phyloP scores from a whole-genome alignment of 2,113 vertebrate genomes.

The Cranoglanis bouderius region DNA sequence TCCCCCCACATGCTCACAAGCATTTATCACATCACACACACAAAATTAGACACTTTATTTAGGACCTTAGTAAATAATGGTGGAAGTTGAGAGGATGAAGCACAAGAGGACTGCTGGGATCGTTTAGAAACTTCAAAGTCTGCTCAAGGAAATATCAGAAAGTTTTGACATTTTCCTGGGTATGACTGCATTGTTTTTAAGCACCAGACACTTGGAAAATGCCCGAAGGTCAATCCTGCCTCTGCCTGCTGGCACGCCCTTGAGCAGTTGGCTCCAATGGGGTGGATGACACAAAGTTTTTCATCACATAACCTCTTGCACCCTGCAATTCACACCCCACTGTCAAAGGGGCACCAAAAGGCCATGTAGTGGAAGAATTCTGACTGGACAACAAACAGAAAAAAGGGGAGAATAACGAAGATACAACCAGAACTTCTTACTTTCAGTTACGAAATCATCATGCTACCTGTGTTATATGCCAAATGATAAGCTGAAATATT shows the following conservation, averaged over 20 bases:
- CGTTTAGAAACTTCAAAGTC: background rate
- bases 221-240: constrained; percentile 14
- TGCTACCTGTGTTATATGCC: background rate
- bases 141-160: background rate
- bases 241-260: constrained; percentile 30
- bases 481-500: background rate
- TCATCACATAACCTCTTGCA: constrained; percentile 23
- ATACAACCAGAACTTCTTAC: background rate
- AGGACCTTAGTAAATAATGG: background rate
- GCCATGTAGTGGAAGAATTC: background rate
- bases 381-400: background rate
- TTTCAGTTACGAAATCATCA: background rate
- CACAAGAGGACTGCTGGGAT: background rate
- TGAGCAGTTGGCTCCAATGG: background rate
- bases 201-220: background rate
- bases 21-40: background rate
- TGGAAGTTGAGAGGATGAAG: background rate
- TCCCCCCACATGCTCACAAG: background rate
- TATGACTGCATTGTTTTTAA: background rate
- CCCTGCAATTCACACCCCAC: constrained; percentile 35
- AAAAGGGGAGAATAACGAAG: background rate
- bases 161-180: background rate
- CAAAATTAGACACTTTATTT: background rate
- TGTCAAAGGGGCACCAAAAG: constrained; percentile 19
- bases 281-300: constrained; percentile 36